A percentile compares a stretch with the other conserved stretches of the same genome.
Evolutionary conservation across 2,888 invertebrate species (phyloP).

Genomic region (Eristalis pertinax): DNA sequence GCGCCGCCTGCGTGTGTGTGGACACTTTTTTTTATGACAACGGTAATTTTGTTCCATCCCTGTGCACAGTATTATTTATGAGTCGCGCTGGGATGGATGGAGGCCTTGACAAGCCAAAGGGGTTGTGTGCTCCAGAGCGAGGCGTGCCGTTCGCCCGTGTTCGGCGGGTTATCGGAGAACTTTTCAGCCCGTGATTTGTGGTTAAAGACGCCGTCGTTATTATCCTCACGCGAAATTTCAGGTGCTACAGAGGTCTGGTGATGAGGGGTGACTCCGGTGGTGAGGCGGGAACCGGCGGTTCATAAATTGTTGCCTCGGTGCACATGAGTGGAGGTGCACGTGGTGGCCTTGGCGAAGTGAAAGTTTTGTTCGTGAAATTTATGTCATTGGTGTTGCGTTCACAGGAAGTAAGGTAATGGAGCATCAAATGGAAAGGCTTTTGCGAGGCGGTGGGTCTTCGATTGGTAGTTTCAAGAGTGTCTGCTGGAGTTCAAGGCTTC

Average conservation of each 20-base stretch:
- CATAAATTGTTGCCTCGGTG: constrained; percentile 6
- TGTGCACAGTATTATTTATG: constrained; percentile 26
- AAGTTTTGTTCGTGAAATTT: background rate
- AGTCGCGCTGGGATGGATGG: background rate
- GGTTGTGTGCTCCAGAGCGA: constrained; percentile 4
- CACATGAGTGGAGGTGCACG: background rate
- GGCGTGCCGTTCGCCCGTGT: background rate
- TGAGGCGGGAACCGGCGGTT: background rate
- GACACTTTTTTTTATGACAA: constrained; percentile 24
- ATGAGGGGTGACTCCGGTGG: background rate
- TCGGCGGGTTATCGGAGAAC: constrained; percentile 16
- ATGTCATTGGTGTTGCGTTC: no score
- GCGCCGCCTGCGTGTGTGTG: background rate
- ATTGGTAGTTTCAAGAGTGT: no score
- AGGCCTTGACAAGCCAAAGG: constrained; percentile 10
- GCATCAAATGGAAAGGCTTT: no score
- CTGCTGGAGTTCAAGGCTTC: no score
- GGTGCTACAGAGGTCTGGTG: background rate
- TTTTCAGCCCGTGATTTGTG: constrained; percentile 33
- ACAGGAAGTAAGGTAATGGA: no score
- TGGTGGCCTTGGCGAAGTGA: background rate
- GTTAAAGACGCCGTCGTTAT: constrained; percentile 14
- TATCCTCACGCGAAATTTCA: constrained; percentile 1
- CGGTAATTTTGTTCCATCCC: constrained; percentile 23
- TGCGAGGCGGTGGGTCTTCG: no score